These are phyloP conservation scores for Lanistes nyassanus DNA, from an alignment of 1,140 invertebrate species.

Conservation along the genomic window DNA sequence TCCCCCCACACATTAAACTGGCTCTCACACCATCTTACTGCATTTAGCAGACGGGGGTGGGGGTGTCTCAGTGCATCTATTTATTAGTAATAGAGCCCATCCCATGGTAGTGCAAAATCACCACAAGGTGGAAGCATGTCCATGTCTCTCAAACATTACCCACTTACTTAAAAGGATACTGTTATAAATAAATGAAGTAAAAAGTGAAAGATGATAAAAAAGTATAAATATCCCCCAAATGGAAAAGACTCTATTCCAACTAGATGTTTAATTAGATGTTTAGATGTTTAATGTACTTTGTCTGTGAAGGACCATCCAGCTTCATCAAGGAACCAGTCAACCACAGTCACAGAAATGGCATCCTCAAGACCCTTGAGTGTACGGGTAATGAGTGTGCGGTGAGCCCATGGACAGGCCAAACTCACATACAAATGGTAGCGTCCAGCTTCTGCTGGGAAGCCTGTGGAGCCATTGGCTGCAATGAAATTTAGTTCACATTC, in stretches of 20 bases:
- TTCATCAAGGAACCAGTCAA: conserved; percentile 52
- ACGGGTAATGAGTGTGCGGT: conserved; percentile 54
- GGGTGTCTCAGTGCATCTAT: too few species aligned
- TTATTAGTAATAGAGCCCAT: too few species aligned
- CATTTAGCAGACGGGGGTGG: too few species aligned
- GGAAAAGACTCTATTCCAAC: background rate
- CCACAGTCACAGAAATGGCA: conserved; percentile 52
- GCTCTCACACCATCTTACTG: too few species aligned
- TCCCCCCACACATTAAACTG: too few species aligned
- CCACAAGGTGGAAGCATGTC: too few species aligned
- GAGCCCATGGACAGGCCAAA: conserved; percentile 62
- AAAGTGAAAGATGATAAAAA: background rate
- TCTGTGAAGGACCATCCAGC: conserved; percentile 57
- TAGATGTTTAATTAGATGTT: background rate
- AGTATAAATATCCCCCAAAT: background rate
- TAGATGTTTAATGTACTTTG: conserved; percentile 34
- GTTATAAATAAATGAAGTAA: background rate
- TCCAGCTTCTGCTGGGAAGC: conserved; percentile 52
- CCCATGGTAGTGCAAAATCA: too few species aligned
- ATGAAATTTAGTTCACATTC: background rate
- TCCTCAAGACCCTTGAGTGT: conserved; percentile 59
- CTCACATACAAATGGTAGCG: conserved; percentile 63
- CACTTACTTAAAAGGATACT: background rate
- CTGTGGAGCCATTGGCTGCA: conserved; percentile 60
- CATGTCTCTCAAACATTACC: background rate